These are phyloP conservation scores for Perca fluviatilis DNA, from an alignment of 2,113 vertebrate genomes.

Conservation along the genomic window DNA sequence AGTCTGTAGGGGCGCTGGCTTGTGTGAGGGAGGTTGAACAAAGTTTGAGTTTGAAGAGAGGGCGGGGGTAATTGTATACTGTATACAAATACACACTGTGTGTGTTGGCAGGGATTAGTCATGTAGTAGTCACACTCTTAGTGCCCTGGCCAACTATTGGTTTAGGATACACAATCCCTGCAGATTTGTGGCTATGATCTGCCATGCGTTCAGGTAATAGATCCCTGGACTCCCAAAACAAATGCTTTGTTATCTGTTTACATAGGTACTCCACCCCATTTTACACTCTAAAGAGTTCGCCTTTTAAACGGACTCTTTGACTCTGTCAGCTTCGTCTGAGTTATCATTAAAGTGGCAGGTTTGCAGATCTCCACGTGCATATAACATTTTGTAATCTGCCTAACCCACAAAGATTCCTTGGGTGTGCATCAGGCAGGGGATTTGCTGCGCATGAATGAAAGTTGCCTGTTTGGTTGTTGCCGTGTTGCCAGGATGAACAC, in stretches of 20 bases:
- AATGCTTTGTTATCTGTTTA: slow-evolving; percentile 69
- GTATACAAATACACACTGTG: background rate
- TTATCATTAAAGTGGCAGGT: slow-evolving; percentile 45
- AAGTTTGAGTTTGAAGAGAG: slow-evolving; percentile 21
- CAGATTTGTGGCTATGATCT: slow-evolving; percentile 69
- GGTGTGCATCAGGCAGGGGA: slow-evolving; percentile 24
- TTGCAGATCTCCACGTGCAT: slow-evolving; percentile 20
- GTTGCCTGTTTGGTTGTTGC: slow-evolving; percentile 22
- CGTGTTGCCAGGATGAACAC: slow-evolving; percentile 46
- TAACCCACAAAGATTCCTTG: slow-evolving; percentile 5
- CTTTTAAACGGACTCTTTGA: slow-evolving; percentile 12
- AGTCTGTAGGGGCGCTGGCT: background rate
- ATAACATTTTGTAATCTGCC: slow-evolving; percentile 11
- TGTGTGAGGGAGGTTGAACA: background rate
- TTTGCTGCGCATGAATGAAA: slow-evolving; percentile 55
- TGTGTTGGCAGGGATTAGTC: slow-evolving; percentile 62
- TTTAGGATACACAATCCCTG: slow-evolving; percentile 71
- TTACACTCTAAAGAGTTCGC: slow-evolving; percentile 25
- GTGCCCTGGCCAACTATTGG: slow-evolving; percentile 50
- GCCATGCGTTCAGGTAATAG: slow-evolving; percentile 77
- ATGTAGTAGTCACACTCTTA: slow-evolving; percentile 61
- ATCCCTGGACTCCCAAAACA: slow-evolving; percentile 60
- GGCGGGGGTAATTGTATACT: slow-evolving; percentile 27
- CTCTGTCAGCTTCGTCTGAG: slow-evolving; percentile 39
- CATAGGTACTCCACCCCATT: slow-evolving; percentile 42